Evolutionary conservation across 53 echinoderm and acorn worm species (phyloP).

Genomic region (Antedon mediterranea): DNA sequence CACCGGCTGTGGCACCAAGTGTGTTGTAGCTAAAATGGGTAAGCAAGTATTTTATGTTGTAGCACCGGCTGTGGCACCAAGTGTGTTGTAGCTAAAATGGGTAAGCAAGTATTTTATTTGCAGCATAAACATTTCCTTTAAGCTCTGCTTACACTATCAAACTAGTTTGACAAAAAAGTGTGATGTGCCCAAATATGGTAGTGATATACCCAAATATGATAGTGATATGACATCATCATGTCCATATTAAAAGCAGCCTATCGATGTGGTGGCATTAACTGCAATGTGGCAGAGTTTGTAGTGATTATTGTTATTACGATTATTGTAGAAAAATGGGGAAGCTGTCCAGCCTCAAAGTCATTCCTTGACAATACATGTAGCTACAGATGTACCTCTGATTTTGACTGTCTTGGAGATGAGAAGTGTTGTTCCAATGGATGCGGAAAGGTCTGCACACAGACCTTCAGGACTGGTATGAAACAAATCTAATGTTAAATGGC

Average conservation of each 20-base stretch:
- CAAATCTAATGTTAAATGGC: no score
- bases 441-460: not conserved
- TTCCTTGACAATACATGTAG: not conserved
- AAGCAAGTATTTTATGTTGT: not conserved
- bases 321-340: constrained; percentile 1
- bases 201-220: no score
- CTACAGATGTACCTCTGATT: constrained; percentile 1
- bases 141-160: no score
- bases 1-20: constrained; percentile 1
- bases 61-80: constrained; percentile 1
- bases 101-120: not conserved
- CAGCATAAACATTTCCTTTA: not conserved
- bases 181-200: no score
- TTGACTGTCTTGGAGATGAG: constrained; percentile 2
- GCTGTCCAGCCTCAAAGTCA: not conserved
- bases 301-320: no score
- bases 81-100: constrained; percentile 1
- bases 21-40: constrained; percentile 1
- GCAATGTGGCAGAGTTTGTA: no score
- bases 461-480: not conserved
- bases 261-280: no score
- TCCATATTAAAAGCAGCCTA: no score
- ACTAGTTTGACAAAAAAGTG: no score
- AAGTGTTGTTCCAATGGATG: constrained; percentile 10
- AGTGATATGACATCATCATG: no score